Base-by-base conservation (phyloP, 2,113 vertebrate species). In the Ardeotis arabs region DNA sequence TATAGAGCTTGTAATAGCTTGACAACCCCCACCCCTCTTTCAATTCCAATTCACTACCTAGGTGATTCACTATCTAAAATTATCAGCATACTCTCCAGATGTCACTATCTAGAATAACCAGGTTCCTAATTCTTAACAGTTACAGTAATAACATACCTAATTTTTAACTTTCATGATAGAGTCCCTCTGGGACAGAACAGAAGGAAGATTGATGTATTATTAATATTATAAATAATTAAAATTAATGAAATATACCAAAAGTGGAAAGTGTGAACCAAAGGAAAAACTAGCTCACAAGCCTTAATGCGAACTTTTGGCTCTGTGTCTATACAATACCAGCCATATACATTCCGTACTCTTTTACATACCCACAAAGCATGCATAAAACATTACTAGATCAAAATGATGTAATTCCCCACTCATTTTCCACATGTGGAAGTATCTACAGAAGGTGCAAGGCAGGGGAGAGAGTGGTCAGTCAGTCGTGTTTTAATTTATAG, bases 381-480 rank as follows among this genome's bases (percentile, higher is more conserved):
- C 23, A 50, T 73, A 87, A 96, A 93, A 66, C 41, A 64, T 76
- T 76, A 37, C 23, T 60, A 73, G 49, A 72, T 82, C 62, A 62
- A 84, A 92, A 56, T 52, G 9, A 58, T 89, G 75, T 62, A 68
- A 95, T 89, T 84, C 64, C 39, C 63, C 63, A 62, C 86, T 94
- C 62, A 45, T 91, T 91, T 93, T 87, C 86, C 87, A 95, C 89
- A 96, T 87, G 59, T 79, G 76, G 67, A 89, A 94, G 74, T 93
- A 87, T 82, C 94, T 87, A 96, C 92, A 95, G 96, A 96, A 97
- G 95, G 94, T 95, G 89, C 95, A 97, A 96, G 74, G 95, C 95
- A 96, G 96, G 96, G 90, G 94, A 97, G 88, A 93, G 95, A 81
- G 70, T 93, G 96, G 95, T 95, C 96, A 96, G 84, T 97, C 90